Conservation (phyloP, 2,888 invertebrate genomes). For the Steromphala cineraria region DNA sequence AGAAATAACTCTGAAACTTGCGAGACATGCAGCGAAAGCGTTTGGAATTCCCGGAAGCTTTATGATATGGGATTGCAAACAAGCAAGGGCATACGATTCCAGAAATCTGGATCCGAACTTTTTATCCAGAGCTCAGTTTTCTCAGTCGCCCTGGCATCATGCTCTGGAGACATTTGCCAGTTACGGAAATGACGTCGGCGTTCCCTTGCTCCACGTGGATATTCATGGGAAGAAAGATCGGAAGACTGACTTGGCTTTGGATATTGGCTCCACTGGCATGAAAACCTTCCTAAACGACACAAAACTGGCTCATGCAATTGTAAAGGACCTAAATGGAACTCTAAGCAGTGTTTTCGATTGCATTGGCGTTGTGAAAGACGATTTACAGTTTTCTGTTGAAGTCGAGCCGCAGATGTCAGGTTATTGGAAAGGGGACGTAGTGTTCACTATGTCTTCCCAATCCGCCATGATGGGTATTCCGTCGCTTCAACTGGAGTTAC, state of each 20-base stretch:
- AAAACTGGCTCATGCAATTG: neutral
- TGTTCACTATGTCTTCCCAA: neutral
- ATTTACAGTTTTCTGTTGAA: neutral
- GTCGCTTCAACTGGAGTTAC: neutral
- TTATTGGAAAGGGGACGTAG: neutral
- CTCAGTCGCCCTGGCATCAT: neutral
- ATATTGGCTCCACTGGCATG: neutral
- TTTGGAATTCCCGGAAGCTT: neutral
- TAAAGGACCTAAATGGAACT: neutral
- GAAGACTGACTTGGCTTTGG: neutral
- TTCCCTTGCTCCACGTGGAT: neutral
- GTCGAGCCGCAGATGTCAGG: neutral
- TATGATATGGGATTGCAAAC: neutral
- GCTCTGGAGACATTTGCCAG: neutral
- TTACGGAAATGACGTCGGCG: neutral
- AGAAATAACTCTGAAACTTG: neutral
- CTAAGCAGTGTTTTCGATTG: neutral
- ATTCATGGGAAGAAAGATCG: neutral
- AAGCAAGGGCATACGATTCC: neutral
- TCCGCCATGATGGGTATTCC: neutral
- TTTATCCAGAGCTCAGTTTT: neutral
- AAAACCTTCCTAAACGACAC: neutral
- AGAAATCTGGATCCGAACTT: neutral
- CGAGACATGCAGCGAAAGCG: neutral
- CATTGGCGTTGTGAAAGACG: neutral